Base-by-base conservation (phyloP, 2,113 vertebrate species). In the Regulus satrapa region DNA sequence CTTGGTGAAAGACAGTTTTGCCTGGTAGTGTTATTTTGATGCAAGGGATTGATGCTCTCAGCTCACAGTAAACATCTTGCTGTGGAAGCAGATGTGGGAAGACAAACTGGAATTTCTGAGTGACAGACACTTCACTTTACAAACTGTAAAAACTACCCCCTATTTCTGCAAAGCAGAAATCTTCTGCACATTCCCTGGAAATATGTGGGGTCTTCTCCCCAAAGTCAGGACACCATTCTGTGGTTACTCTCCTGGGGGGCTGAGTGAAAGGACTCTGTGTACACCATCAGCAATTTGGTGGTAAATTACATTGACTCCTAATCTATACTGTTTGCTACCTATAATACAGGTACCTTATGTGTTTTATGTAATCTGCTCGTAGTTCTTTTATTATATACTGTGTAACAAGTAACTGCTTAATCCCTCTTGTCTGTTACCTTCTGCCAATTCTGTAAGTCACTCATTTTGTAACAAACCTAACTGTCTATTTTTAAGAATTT, bases 231-330 rank as follows among this genome's bases (percentile, higher is more conserved):
- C 0, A 3, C 24, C 6, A 23, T 10, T 58, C 49, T 31, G 17
- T 49, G 43, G 43, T 58, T 34, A 6, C 29, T 66, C 24, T 74
- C 4, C 20, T 16, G 6, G 10, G 10, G 19, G 13, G 20, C 11
- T 66, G 49, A 66, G 69, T 66, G 43, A 49, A 49, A 75, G 51
- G 34, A 48, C 6, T 40, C 10, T 24, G 23, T 46, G 12, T 55
- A 55, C 0, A 1, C 41, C 46, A 20, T 25, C 5, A 6, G 24
- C 24, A 66, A 25, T 56, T 56, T 0, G 0, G 41, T 46, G 18
- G 12, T 6, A 66, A 66, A 8, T 49, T 41, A 75, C 29, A 40
- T 1, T 40, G 49, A 48, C 59, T 55, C 41, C 29, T 41, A n/a
- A 66, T n/a, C 34, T 31, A 48, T 40, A 49, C 16, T 20, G 25